A percentile compares a stretch with the other conserved stretches of the same genome.
Evolutionary conservation across 2,113 vertebrate species (phyloP).

Genomic region (Odocoileus hemionus): DNA sequence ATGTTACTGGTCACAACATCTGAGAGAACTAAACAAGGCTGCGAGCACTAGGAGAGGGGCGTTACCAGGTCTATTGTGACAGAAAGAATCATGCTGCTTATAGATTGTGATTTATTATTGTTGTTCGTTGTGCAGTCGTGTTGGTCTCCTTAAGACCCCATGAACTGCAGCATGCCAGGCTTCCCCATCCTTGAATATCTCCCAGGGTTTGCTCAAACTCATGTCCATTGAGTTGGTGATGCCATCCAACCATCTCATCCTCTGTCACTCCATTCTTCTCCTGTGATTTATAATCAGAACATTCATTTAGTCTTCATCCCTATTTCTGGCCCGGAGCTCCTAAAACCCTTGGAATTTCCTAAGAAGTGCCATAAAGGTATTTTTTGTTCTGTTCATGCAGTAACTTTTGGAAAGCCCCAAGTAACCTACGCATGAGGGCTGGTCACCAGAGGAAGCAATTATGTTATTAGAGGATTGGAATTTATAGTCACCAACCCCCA

Average conservation of each 20-base stretch:
- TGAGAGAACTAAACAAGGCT: background rate
- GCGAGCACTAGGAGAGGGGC: background rate
- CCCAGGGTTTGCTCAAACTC: background rate
- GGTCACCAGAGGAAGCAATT: background rate
- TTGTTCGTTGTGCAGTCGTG: fast-evolving
- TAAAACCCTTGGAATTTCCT: background rate
- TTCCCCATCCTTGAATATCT: background rate
- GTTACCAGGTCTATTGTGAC: background rate
- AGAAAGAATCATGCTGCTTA: background rate
- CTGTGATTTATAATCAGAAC: background rate
- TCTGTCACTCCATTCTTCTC: background rate
- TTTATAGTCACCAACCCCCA: background rate
- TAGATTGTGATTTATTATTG: background rate
- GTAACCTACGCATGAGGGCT: background rate
- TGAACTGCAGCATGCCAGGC: background rate
- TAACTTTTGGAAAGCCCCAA: background rate
- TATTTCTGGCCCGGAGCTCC: background rate
- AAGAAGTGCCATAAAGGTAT: background rate
- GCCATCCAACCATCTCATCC: background rate
- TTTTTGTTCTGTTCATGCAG: background rate
- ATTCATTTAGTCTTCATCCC: background rate
- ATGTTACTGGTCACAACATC: background rate
- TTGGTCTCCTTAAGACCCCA: background rate
- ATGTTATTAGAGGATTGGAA: background rate
- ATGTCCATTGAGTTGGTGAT: background rate